phyloP scores from a whole-genome alignment of 2,888 invertebrate species.

The Tetragonula carbonaria region DNA sequence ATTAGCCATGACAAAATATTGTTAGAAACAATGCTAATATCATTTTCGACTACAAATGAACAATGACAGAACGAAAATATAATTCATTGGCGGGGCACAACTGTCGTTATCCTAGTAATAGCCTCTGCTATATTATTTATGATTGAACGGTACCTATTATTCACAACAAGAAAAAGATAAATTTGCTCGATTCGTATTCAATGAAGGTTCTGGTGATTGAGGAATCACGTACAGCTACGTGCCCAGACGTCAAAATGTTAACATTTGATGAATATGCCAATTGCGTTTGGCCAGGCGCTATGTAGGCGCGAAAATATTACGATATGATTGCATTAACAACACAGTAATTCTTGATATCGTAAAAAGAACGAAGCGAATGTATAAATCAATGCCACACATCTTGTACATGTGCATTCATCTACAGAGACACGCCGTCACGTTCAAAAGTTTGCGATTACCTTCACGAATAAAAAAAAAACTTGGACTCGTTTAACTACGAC shows the following conservation, averaged over 20 bases:
- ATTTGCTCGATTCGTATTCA: constrained; percentile 46
- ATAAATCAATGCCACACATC: background rate
- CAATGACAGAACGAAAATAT: background rate
- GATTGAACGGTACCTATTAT: background rate
- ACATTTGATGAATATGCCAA: constrained; percentile 54
- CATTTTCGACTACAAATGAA: background rate
- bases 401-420: too few species aligned
- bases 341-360: background rate
- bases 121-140: background rate
- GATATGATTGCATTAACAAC: constrained; percentile 1
- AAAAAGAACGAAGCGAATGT: background rate
- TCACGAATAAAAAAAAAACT: background rate
- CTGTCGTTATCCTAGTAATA: background rate
- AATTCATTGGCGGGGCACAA: background rate
- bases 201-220: constrained; percentile 21
- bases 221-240: constrained; percentile 49
- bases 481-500: background rate
- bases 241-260: constrained; percentile 45
- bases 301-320: constrained; percentile 26
- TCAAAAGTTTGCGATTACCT: background rate
- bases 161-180: constrained; percentile 26
- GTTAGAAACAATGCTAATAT: background rate
- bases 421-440: too few species aligned
- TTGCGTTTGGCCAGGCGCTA: constrained; percentile 21
- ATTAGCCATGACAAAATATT: background rate